A percentile compares a stretch with the other conserved stretches of the same genome.
Evolutionary conservation across 2,888 invertebrate species (phyloP).

Genomic region (Tenthredo scrophulariae): DNA sequence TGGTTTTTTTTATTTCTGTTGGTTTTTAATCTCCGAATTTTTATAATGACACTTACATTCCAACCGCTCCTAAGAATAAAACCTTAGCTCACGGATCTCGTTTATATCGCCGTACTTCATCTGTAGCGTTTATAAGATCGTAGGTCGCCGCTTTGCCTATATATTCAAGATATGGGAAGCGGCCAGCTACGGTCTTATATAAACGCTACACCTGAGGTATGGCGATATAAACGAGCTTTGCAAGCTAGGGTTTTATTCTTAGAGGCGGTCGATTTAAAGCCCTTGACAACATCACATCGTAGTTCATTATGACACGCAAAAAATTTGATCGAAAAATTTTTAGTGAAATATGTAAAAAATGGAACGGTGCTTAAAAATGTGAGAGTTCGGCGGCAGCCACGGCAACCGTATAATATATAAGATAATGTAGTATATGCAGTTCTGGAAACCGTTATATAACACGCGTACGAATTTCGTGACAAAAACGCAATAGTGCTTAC

Average conservation of each 20-base stretch:
- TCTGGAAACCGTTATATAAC: slow-evolving; percentile 17
- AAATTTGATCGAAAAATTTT: slow-evolving; percentile 58
- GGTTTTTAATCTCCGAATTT: slow-evolving; percentile 18
- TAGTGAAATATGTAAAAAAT: slow-evolving; percentile 51
- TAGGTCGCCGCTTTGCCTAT: no score
- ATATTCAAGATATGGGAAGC: no score
- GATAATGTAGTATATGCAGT: slow-evolving; percentile 20
- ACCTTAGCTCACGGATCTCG: no score
- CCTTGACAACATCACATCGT: slow-evolving; percentile 64
- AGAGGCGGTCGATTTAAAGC: no score
- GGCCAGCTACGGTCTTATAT: no score
- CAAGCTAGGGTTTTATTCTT: no score
- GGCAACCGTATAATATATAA: slow-evolving; percentile 32
- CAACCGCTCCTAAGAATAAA: no score
- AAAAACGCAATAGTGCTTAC: slow-evolving; percentile 1
- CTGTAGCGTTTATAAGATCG: no score
- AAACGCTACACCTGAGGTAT: no score
- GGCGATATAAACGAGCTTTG: no score
- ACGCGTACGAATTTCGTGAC: slow-evolving; percentile 14
- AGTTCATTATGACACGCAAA: slow-evolving; percentile 58
- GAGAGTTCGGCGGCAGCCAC: slow-evolving; percentile 25
- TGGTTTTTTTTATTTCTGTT: not conserved
- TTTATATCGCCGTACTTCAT: no score
- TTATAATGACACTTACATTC: slow-evolving; percentile 57
- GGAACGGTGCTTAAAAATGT: slow-evolving; percentile 49